Evolutionary conservation across 2,113 vertebrate species (phyloP).

Genomic region (Kryptolebias marmoratus): DNA sequence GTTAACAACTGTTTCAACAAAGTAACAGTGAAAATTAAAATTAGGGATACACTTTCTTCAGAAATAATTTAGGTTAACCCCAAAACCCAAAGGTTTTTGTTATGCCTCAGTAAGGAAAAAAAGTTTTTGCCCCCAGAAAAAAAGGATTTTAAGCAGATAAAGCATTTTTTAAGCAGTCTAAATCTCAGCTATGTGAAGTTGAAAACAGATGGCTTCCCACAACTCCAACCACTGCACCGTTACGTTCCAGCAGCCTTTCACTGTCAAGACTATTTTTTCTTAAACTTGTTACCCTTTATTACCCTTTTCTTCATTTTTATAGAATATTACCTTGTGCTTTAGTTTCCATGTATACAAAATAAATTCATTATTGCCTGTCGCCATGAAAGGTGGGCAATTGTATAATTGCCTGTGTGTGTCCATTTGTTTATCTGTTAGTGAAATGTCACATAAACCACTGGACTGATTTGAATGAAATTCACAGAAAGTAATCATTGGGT

Average conservation of each 20-base stretch:
- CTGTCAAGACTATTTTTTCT: conserved; percentile 11
- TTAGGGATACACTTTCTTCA: conserved; percentile 11
- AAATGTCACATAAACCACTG: no score
- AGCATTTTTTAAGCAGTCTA: conserved; percentile 26
- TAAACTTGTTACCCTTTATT: neutral
- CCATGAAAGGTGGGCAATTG: no score
- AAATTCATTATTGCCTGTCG: neutral
- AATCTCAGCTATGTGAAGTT: conserved; percentile 44
- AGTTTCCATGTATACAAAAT: neutral
- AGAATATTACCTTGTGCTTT: neutral
- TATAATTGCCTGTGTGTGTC: no score
- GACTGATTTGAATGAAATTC: no score
- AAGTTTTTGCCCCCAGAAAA: conserved; percentile 4
- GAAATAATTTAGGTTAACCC: conserved; percentile 35
- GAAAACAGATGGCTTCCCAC: conserved; percentile 52
- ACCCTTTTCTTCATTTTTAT: conserved; percentile 2
- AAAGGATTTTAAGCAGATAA: conserved; percentile 17
- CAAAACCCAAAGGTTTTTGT: conserved; percentile 32
- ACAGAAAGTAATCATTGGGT: no score
- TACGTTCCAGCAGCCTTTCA: conserved; percentile 32
- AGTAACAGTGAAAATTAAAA: neutral
- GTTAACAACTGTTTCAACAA: neutral
- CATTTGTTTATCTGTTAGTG: no score
- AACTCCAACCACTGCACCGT: conserved; percentile 23
- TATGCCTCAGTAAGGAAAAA: conserved; percentile 19